These are phyloP conservation scores for Xiphias gladius DNA, from an alignment of 2,113 vertebrate species.

Conservation along the genomic window DNA sequence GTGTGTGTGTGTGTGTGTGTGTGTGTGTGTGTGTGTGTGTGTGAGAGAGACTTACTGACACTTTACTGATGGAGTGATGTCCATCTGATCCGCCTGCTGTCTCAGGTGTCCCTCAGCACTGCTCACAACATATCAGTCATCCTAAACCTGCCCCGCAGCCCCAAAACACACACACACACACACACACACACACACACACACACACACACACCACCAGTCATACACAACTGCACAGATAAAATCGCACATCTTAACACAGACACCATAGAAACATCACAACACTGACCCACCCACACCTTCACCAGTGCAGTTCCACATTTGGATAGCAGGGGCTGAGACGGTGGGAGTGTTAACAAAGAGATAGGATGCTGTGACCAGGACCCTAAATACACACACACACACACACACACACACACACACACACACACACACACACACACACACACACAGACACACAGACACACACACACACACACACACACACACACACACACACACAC, in stretches of 20 bases:
- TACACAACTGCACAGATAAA: constrained; percentile 73
- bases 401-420: constrained; percentile 28
- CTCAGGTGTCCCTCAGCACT: constrained; percentile 77
- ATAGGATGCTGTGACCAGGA: constrained; percentile 35
- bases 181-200: constrained; percentile 50
- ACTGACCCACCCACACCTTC: constrained; percentile 37
- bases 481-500: constrained; percentile 51
- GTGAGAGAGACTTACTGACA: constrained; percentile 37
- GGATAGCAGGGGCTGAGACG: constrained; percentile 21
- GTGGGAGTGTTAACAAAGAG: constrained; percentile 38
- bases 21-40: constrained; percentile 37
- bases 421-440: constrained; percentile 28
- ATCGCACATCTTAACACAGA: constrained; percentile 68
- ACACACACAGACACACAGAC: constrained; percentile 35
- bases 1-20: constrained; percentile 35
- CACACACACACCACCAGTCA: constrained; percentile 47
- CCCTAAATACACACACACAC: constrained; percentile 46
- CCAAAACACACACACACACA: constrained; percentile 79
- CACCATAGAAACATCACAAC: constrained; percentile 60
- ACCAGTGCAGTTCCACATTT: constrained; percentile 30
- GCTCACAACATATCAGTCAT: constrained; percentile 83
- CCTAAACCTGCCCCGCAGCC: constrained; percentile 83
- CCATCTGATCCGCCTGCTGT: constrained; percentile 74
- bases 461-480: constrained; percentile 28
- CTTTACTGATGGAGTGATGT: constrained; percentile 74